Base-by-base conservation (phyloP, 2,888 invertebrate genomes). In the Diadegma fenestrale region DNA sequence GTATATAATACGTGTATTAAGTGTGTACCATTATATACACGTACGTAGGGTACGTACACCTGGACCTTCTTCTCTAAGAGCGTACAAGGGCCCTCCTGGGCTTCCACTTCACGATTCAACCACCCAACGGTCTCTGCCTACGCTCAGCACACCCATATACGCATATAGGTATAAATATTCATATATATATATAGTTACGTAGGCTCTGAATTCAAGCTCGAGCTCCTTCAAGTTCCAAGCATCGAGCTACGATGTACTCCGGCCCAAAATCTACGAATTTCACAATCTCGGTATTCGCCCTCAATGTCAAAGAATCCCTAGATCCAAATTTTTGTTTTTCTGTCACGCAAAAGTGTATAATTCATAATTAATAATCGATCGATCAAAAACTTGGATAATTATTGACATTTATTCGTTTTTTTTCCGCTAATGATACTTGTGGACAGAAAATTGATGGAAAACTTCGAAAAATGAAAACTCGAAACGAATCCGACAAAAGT, bases 61-160 rank as follows among this genome's bases (percentile, higher is more conserved):
- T 92, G 92, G 92, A 91, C 92, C 90, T 92, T 91, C 91, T 89
- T 90, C 89, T 90, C 89, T 89, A 90, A 91, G 90, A 89, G 90
- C 89, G 87, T 87, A 90, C 89, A 89, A 92, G 92, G 89, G 89
- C 90, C 89, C 92, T 92, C 90, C 89, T 88, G 89, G 88, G 89
- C 90, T 90, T 89, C 91, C 91, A 92, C 91, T 92, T 88, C 89
- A 90, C 90, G 88, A 91, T 90, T 90, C 91, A 92, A 90, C 89
- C 90, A 89, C 87, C 91, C 91, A 90, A 91, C 91, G 89, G 89
- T 90, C 84, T 90, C 86, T 90, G 90, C 91, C 90, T 89, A 88
- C 88, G 89, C 88, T 89, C 90, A 89, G 88, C 58, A 81, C 79
- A 85, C 84, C 84, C 81, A 80, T 86, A 19, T 58, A 48, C 71